These are phyloP conservation scores for Notoglanidium macrostoma DNA, from an alignment of 2,797 vertebrate species.

Conservation along the genomic window DNA sequence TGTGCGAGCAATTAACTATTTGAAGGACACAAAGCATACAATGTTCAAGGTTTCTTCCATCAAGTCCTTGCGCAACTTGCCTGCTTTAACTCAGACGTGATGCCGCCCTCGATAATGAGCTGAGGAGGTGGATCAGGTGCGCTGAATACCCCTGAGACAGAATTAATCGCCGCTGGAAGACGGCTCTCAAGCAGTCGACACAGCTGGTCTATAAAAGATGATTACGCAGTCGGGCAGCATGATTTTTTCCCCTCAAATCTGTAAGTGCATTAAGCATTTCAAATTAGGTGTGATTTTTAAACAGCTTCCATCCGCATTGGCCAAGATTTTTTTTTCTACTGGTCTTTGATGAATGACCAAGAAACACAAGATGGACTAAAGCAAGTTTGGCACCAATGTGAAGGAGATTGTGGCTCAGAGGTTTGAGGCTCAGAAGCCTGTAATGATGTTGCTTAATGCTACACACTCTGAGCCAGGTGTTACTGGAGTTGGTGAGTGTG, in stretches of 20 bases:
- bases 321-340: not conserved
- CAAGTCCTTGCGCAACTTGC: not conserved
- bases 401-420: not conserved
- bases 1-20: not conserved
- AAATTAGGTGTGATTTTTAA: not conserved
- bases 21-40: not conserved
- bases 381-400: not conserved
- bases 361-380: conserved; percentile 17
- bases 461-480: conserved; percentile 1
- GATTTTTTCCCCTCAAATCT: not conserved
- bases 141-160: not conserved
- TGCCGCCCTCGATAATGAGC: not conserved
- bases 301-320: not conserved
- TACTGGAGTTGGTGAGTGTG: conserved; percentile 3
- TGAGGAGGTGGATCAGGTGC: conserved; percentile 20
- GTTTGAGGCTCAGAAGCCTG: not conserved
- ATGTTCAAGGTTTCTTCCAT: not conserved
- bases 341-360: conserved; percentile 21
- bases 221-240: not conserved
- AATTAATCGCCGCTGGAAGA: not conserved
- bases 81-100: not conserved
- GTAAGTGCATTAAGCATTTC: conserved; percentile 27
- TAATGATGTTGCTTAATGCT: conserved; percentile 9
- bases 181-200: not conserved
- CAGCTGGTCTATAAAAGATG: conserved; percentile 25